phyloP scores from a whole-genome alignment of 2,888 invertebrate species.

The Drosophila cyrtoloma region DNA sequence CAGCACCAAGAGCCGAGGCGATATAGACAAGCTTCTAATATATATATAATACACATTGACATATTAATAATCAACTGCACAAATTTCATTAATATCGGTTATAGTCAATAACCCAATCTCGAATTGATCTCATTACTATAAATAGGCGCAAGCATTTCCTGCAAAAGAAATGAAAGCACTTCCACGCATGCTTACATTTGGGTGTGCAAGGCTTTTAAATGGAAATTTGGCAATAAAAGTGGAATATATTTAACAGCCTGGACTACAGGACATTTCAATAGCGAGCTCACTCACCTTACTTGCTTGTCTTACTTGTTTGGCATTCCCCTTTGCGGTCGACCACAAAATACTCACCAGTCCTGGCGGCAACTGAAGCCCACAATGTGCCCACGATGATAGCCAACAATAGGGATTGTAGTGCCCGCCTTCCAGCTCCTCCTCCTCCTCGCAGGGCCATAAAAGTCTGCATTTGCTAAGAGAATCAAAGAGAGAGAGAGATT shows the following conservation, averaged over 20 bases:
- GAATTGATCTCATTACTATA: too few species aligned
- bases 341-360: constrained; percentile 72
- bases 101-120: too few species aligned
- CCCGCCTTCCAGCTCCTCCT: not conserved
- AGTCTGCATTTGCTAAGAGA: constrained; percentile 10
- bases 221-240: not conserved
- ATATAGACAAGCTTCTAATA: too few species aligned
- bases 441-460: constrained; percentile 1
- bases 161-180: not conserved
- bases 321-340: constrained; percentile 46
- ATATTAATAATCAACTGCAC: too few species aligned
- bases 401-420: constrained; percentile 44
- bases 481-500: constrained; percentile 8
- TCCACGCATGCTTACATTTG: not conserved
- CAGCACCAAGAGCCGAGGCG: too few species aligned
- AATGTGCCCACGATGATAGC: constrained; percentile 57
- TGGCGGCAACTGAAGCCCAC: constrained; percentile 75
- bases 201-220: not conserved
- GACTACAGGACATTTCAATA: not conserved
- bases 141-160: too few species aligned
- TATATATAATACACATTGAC: too few species aligned
- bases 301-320: not conserved
- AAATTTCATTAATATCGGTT: too few species aligned
- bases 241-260: not conserved
- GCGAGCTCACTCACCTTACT: not conserved